Evolutionary conservation across 2,888 invertebrate species (phyloP), one percentile per base, ranked within the genome.

Genomic region (Xanthorhoe designata): DNA sequence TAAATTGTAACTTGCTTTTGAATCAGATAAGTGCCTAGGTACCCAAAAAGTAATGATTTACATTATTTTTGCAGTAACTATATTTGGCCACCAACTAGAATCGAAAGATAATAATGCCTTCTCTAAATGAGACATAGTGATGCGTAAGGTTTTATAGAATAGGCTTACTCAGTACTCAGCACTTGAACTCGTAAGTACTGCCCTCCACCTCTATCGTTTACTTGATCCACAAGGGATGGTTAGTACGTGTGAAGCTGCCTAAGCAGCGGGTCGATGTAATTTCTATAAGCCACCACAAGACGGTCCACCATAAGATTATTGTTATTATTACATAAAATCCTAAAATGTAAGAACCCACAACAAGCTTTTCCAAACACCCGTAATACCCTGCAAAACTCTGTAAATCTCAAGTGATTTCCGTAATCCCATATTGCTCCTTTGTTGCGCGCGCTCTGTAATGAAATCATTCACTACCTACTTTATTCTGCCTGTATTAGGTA

Each of bases 341-440:
- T 51, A 7, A 17, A 47, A 47, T 47, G 7, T 47, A 17, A 29
- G 15, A 58, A 18, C 18, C 50, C 58, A 17, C 15, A 47, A 61
- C 13, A n/a, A 56, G 51, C 47, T 45, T 51, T 38, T 19, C 45
- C 45, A 32, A 35, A 35, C 42, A 60, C 6, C 38, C 54, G 4
- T 54, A 58, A 42, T 42, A 45, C 51, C 50, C 6, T 1, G 13
- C 57, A 66, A 61, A 57, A 54, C 32, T 54, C 58, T 47, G 55
- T 51, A 59, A 66, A 55, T 63, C 59, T 59, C 55, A 35, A 63
- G 59, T 59, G 62, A 64, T 50, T 63, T 55, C 50, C 55, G 54
- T 66, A 66, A 66, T 66, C 59, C 59, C 55, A 55, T 63, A 66
- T 53, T 42, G 53, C 58, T 62, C 50, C 58, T 57, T 57, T 66